phyloP scores from a whole-genome alignment of 92 coral and sea anemone genomes.

The Palythoa grandis region DNA sequence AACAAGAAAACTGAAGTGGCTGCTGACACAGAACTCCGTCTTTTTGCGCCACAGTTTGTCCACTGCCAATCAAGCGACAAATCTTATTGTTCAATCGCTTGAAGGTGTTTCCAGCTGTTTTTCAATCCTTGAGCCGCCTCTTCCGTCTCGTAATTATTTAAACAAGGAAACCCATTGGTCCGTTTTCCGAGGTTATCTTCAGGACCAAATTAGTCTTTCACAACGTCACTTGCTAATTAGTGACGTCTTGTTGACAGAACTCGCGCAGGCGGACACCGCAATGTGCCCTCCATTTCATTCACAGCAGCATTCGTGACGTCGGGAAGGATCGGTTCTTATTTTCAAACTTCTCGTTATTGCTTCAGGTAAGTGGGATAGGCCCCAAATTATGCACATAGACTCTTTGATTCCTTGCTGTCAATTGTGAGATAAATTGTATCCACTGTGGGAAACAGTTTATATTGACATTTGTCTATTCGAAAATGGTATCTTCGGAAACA shows the following conservation, averaged over 20 bases:
- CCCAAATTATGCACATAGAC: neutral
- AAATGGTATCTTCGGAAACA: constrained; percentile 16
- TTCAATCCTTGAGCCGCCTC: constrained; percentile 26
- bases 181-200: constrained; percentile 34
- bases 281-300: constrained; percentile 39
- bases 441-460: neutral
- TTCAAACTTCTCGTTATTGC: constrained; percentile 33
- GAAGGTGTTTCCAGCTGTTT: constrained; percentile 49
- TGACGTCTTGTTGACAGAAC: constrained; percentile 82
- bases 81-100: constrained; percentile 18
- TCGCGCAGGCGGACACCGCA: constrained; percentile 51
- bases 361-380: constrained; percentile 34
- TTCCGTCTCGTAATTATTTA: constrained; percentile 30
- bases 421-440: neutral
- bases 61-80: constrained; percentile 23
- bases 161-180: constrained; percentile 40
- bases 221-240: constrained; percentile 81
- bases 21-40: neutral
- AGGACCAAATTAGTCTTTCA: constrained; percentile 61
- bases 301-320: constrained; percentile 38
- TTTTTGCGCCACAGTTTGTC: neutral
- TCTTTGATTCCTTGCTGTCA: neutral
- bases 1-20: neutral
- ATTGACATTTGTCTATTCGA: neutral
- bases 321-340: constrained; percentile 21